Evolutionary conservation across 2,888 invertebrate genomes (phyloP).

Genomic region (Xylota sylvarum): DNA sequence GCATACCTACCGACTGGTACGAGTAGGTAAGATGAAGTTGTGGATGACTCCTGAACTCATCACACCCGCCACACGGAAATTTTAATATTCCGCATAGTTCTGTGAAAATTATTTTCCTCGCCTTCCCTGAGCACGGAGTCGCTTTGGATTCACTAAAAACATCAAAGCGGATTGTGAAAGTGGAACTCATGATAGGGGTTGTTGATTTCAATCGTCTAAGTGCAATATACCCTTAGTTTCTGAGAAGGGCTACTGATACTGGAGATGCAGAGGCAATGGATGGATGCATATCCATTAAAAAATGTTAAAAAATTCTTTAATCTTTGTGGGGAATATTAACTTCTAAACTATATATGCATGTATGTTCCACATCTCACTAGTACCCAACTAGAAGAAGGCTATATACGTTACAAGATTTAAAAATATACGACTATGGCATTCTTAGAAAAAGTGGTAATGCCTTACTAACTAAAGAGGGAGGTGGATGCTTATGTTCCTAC

Average conservation of each 20-base stretch:
- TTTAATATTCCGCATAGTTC: slow-evolving; percentile 48
- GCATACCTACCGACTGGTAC: background rate
- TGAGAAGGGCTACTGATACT: background rate
- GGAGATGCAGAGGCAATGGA: background rate
- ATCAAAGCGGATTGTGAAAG: slow-evolving; percentile 13
- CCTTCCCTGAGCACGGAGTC: background rate
- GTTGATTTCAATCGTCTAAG: slow-evolving; percentile 48
- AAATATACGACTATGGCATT: too few species aligned
- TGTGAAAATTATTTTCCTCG: slow-evolving; percentile 20
- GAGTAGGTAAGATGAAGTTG: slow-evolving; percentile 7
- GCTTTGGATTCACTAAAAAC: slow-evolving; percentile 5
- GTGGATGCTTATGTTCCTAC: too few species aligned
- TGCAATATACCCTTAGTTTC: slow-evolving; percentile 3
- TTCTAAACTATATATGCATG: too few species aligned
- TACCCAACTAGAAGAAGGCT: too few species aligned
- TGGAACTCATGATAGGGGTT: slow-evolving; percentile 2
- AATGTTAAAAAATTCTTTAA: background rate
- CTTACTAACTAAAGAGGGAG: too few species aligned
- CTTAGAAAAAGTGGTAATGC: too few species aligned
- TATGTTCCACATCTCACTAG: too few species aligned
- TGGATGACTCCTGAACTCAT: slow-evolving; percentile 35
- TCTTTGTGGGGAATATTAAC: background rate
- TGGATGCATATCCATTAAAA: background rate
- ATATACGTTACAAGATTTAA: too few species aligned
- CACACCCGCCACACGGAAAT: slow-evolving; percentile 23